Evolutionary conservation across 2,113 vertebrate species (phyloP), one percentile per base, ranked within the genome.

Genomic region (Pangasianodon hypophthalmus): DNA sequence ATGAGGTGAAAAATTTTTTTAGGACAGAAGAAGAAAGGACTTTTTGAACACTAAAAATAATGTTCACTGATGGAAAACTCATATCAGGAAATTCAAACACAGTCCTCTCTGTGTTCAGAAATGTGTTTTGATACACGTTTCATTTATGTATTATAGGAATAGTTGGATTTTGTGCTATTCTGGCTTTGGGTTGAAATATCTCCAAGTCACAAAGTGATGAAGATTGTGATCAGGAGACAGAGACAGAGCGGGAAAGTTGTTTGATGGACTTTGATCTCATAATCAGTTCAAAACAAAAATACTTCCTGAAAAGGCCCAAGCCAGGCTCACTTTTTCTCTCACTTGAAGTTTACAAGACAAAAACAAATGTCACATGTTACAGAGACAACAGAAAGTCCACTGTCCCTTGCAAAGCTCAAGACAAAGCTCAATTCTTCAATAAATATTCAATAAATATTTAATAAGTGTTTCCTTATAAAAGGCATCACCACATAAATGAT

Each of bases 241-340:
- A 77, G 32, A 26, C 26, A n/a, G 24, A 56, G 26, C 4, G 0
- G 52, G 19, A 46, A 87, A 79, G 1, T 16, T 2, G 19, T 80
- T 62, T 18, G 8, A 37, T 26, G 69, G 58, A 91, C 90, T 87
- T 89, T 89, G 88, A 52, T 37, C 85, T 52, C 85, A 87, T 89
- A 64, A 71, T 58, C 50, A 44, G 41, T 48, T 79, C 41, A 91
- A 56, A 73, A 37, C 29, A 52, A 24, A 29, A 86, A 37, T 18
- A 71, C 90, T 91, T 91, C 88, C 88, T 85, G 44, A 52, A 48
- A 69, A 67, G 64, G 52, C 5, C 48, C 60, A n/a, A n/a, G n/a
- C 6, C 67, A 71, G n/a, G 32, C 13, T 71, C 32, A 18, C 6
- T n/a, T 32, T 73, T 16, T 18, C 32, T 41, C 32, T 73, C 14